Conservation (phyloP, 2,797 vertebrate species). For the Falco rusticolus region DNA sequence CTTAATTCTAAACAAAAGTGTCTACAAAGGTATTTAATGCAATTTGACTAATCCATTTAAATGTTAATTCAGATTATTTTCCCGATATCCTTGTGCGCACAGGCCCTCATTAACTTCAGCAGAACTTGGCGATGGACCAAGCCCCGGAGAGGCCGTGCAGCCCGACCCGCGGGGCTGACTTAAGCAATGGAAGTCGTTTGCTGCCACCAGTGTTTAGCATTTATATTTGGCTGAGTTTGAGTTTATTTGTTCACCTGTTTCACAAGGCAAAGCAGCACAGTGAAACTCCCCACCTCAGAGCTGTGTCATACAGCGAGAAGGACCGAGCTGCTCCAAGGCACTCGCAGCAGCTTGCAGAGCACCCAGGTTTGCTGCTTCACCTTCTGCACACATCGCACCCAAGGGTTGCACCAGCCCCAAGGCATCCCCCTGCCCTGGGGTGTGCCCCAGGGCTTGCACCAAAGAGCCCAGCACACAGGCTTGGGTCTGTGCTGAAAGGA, state of each 20-base stretch:
- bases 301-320: fast-evolving
- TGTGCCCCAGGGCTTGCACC: not conserved
- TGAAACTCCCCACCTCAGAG: not conserved
- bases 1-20: not conserved
- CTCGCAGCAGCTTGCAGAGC: not conserved
- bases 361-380: fast-evolving
- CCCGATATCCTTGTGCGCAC: not conserved
- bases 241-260: not conserved
- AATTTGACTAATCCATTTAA: not conserved
- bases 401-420: not conserved
- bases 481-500: not conserved
- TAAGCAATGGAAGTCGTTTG: not conserved
- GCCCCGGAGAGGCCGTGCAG: not conserved
- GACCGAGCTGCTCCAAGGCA: not conserved
- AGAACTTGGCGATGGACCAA: not conserved
- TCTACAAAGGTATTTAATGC: not conserved
- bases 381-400: not conserved
- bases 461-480: no score
- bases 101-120: not conserved
- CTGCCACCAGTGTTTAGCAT: not conserved
- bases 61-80: not conserved
- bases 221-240: not conserved
- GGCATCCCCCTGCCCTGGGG: not conserved
- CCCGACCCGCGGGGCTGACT: fast-evolving
- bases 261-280: not conserved